Base-by-base conservation (phyloP, 2,797 vertebrate species). In the Alauda arvensis region DNA sequence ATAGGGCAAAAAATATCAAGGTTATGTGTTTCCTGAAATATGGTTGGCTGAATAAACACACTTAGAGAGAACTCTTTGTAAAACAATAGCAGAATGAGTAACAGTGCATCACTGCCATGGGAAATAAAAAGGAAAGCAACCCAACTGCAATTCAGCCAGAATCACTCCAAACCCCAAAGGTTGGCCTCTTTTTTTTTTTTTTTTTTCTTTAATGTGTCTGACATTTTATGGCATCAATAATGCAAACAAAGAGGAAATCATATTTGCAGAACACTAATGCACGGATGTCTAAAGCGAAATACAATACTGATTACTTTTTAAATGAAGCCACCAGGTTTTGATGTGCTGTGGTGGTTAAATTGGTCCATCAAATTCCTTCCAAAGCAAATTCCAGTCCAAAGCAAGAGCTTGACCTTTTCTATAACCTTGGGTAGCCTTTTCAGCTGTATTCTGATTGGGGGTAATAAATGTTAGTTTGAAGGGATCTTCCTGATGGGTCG, bases 221-320 rank as follows among this genome's bases (percentile, higher is more conserved):
- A 95, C 93, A 94, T 96, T 95, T 96, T 94, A 93, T 89, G 93
- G 94, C 95, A 96, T 95, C 92, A 95, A 94, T 95, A 96, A 96
- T 93, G 81, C 88, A 93, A 96, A 90, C 93, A 95, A 92, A 91
- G 83, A 88, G 84, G 88, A 92, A 93, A 92, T 89, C 70, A 92
- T 92, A 95, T 95, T 93, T 95, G 72, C 88, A 77, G 92, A 91
- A 85, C 61, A 91, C 91, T 95, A 91, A 94, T 91, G 89, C 93
- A 91, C 82, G 90, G 93, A 94, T 89, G 87, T 95, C 92, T 88
- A 94, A 93, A 92, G 88, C 21, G 93, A 95, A 96, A 95, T 81
- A 90, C 82, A 94, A 91, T 87, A 81, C 87, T 91, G 91, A 94
- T 94, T 93, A 95, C 88, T 95, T 97, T 95, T 95, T 87, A 96